Evolutionary conservation across 2,888 invertebrate genomes (phyloP), one percentile per base, ranked within the genome.

Genomic region (Monopis laevigella): DNA sequence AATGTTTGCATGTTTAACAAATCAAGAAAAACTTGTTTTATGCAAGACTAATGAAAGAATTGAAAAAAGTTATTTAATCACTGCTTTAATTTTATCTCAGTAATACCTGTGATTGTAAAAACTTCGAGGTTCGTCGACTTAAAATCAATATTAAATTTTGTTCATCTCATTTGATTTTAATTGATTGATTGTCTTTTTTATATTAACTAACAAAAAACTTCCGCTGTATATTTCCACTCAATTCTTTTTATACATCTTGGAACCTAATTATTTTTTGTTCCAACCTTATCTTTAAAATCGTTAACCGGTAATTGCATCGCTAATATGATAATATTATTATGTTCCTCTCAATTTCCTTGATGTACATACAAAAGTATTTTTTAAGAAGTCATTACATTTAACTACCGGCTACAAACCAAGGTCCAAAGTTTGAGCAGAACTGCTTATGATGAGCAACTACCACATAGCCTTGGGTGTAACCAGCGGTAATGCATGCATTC

Each of bases 401-500:
- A 29, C 29, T 46, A 40, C 41, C 43, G 41, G 48, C 50, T 47
- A 48, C 47, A 21, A 45, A 47, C 44, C 50, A 45, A 53, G 51
- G 49, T 49, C 43, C 41, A 42, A 47, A 49, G 48, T 47, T 38
- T 44, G 46, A 44, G 45, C 45, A 47, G 44, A 40, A 47, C n/a
- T 40, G 35, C 21, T 36, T 21, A 12, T 16, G 19, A 36, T 21
- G 13, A 11, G 21, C 21, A 21, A 19, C 21, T 36, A 21, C 14
- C 10, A 24, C 12, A 49, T 46, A 54, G 49, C 56, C 56, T 56
- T 57, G 51, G 48, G 43, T 48, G 45, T 45, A 48, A 50, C 50
- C 45, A 34, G 44, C 44, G 44, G 52, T 58, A 60, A 63, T 50
- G n/a, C 51, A 49, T 50, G 48, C 51, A 50, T 51, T 51, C 45